phyloP scores from a whole-genome alignment of 37 sponge, comb jelly and placozoan species.

The Agelas oroides region DNA sequence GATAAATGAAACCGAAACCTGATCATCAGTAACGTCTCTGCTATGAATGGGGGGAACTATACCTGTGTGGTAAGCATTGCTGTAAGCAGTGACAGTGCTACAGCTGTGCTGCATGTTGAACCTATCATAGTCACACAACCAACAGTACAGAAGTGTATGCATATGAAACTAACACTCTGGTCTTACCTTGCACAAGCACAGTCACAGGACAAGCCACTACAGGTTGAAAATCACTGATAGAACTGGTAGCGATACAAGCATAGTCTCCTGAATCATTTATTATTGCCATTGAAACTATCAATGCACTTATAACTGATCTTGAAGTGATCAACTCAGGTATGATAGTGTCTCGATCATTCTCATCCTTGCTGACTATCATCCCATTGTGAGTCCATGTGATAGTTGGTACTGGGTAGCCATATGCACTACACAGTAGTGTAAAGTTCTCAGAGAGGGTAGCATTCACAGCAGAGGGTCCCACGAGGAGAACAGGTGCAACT shows the following conservation, averaged over 20 bases:
- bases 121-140: constrained; percentile 4
- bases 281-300: too few species aligned
- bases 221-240: constrained; percentile 21
- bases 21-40: neutral
- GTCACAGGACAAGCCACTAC: constrained; percentile 47
- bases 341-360: constrained; percentile 52
- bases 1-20: neutral
- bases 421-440: too few species aligned
- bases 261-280: neutral
- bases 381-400: too few species aligned
- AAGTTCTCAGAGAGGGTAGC: too few species aligned
- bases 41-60: constrained; percentile 68
- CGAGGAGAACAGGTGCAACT: too few species aligned
- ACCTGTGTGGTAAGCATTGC: constrained; percentile 65
- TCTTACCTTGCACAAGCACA: neutral
- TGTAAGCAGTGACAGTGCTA: constrained; percentile 43
- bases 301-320: too few species aligned
- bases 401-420: too few species aligned
- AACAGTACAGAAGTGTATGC: too few species aligned
- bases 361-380: neutral
- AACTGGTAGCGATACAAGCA: constrained; percentile 25
- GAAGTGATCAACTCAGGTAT: too few species aligned
- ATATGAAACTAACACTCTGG: too few species aligned
- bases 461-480: too few species aligned
- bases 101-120: neutral